These are phyloP conservation scores for Anableps anableps DNA, from an alignment of 2,797 vertebrate genomes.

Conservation along the genomic window DNA sequence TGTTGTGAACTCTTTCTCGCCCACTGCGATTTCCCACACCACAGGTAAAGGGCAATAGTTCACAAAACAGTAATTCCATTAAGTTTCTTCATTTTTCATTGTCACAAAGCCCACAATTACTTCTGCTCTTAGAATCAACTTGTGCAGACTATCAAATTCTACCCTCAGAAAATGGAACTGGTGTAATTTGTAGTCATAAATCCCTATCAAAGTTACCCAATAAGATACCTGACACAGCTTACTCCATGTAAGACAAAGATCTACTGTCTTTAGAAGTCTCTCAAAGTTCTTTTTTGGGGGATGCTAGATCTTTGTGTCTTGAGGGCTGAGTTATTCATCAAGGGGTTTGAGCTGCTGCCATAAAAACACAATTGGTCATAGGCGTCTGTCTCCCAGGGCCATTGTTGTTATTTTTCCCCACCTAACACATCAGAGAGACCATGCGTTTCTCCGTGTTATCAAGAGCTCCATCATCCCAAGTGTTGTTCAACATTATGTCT, in stretches of 20 bases:
- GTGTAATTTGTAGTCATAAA: conserved; percentile 68
- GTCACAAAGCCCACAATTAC: conserved; percentile 53
- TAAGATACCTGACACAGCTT: conserved; percentile 60
- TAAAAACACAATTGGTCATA: conserved; percentile 74
- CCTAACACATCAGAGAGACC: conserved; percentile 51
- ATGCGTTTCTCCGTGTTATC: conserved; percentile 46
- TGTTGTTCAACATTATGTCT: conserved; percentile 28
- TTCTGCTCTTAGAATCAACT: conserved; percentile 47
- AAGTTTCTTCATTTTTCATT: conserved; percentile 64
- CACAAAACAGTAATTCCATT: conserved; percentile 62
- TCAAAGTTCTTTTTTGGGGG: conserved; percentile 57
- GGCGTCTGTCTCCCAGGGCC: conserved; percentile 64
- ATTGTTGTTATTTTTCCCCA: conserved; percentile 53
- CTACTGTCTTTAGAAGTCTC: conserved; percentile 62
- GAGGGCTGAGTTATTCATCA: conserved; percentile 71
- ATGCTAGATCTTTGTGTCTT: conserved; percentile 67
- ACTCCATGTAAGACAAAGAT: conserved; percentile 65
- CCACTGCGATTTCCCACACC: conserved; percentile 37
- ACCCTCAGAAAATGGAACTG: conserved; percentile 50
- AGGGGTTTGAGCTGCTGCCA: conserved; percentile 71
- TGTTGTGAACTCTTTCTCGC: conserved; percentile 50
- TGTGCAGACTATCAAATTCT: conserved; percentile 53
- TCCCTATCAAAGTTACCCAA: conserved; percentile 60
- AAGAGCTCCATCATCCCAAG: conserved; percentile 29
- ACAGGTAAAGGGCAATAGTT: conserved; percentile 57